Base-by-base conservation (phyloP, 1,140 invertebrate genomes). In the Colletes gigas region DNA sequence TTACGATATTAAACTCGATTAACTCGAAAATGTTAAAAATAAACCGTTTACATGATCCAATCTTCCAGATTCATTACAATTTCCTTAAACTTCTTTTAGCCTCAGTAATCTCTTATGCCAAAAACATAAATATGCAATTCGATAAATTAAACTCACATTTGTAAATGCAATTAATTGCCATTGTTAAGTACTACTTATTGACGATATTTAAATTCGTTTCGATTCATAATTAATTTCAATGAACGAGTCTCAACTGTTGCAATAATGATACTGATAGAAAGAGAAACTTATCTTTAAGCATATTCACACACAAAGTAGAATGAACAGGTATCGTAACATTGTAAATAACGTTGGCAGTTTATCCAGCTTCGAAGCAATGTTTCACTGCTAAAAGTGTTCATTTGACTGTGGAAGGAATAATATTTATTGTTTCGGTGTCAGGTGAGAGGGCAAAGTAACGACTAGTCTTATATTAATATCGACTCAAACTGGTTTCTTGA, bases 1-100 rank as follows among this genome's bases (percentile, higher is more conserved):
- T 89, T 91, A 60, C 85, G 88, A 15, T 91, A 86, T 60, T 88
- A 81, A 82, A n/a, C 8, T 17, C 12, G 14, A 65, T 55, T 78
- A 54, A 8, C 65, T 41, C n/a, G 3, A 55, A 19, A 55, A 50
- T 39, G 12, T 41, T 77, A 50, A 39, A 57, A 55, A 54, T 66
- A 55, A 66, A 41, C 21, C 5, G 10, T 73, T n/a, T 17, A 62
- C n/a, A 74, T 39, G 7, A 15, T 72, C 19, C 57, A 60, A 47
- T n/a, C 2, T n/a, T 9, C 8, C 19, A n/a, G 7, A 17, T 0
- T n/a, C 15, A n/a, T n/a, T 5, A 0, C 17, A 5, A 17, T 57
- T 9, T 50, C 50, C 50, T 50, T 50, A 12, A 9, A 50, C 50
- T 50, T 10, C 9, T 10, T 50, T 50, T 10, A 50, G 3, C 12